Evolutionary conservation across 1,140 invertebrate species (phyloP), one percentile per base, ranked within the genome.

Genomic region (Zaprionus kolodkinae): DNA sequence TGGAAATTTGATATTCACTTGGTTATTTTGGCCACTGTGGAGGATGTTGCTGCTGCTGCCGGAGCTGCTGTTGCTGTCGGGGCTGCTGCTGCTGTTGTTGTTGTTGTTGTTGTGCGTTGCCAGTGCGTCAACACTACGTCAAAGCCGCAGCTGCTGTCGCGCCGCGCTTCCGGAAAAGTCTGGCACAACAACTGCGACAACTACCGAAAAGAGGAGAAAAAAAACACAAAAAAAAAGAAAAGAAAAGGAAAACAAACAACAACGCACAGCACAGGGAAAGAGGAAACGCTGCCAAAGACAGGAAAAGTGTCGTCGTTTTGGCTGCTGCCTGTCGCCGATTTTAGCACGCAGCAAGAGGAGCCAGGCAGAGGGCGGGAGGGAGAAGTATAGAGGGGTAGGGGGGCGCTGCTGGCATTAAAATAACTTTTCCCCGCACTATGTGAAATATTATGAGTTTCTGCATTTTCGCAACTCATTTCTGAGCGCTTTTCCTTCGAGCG

Each of bases 141-240:
- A 83, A 84, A 84, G 79, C 69, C 81, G 78, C 85, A 72, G 80
- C 81, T 87, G 76, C 66, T 85, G 85, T 89, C 85, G 85, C 85
- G 85, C 73, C 85, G 78, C 72, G 86, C 86, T 89, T 89, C 85
- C 85, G 85, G 85, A 89, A 89, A 90, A 89, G 85, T 89, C 86
- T 88, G 81, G 71, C 68, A 76, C 59, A 75, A 78, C 78, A 88
- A 87, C 70, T 70, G 48, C 70, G 71, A 76, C 72, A 79, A 78
- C 72, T 66, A 70, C 61, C 48, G 54, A 66, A 52, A 63, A 67
- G 60, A 61, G 40, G 27, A 12, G 45, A 30, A 60, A 35, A 61
- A 67, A 60, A 27, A 56, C 11, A 30, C 10, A 13, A 17, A 55
- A 50, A 33, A 27, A 13, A 17, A 55, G 40, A 33, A 27, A n/a